Evolutionary conservation across 2,797 vertebrate species (phyloP), one percentile per base, ranked within the genome.

Genomic region (Pyrocephalus nanus): DNA sequence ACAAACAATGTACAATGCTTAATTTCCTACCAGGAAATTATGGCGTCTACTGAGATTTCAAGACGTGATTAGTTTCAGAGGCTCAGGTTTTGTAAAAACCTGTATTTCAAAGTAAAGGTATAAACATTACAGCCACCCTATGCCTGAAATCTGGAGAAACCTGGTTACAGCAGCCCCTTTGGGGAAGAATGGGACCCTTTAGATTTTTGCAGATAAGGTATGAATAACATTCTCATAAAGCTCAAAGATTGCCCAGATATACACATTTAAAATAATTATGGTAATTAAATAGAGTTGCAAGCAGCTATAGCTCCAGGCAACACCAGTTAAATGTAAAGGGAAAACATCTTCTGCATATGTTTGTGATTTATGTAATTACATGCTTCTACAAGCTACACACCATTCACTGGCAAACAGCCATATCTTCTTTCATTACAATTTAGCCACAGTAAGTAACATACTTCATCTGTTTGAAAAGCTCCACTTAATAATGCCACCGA

Each of bases 281-380:
- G 95, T 97, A 96, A 97, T 97, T 97, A 97, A 97, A 96, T 97
- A 74, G 94, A 96, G 92, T 90, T 97, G 92, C 95, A 96, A 96
- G 96, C 95, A 96, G 95, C 94, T 93, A 95, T 96, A 94, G 95
- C 97, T 96, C 88, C 90, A 95, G 96, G 97, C 96, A 96, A 94
- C 95, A 88, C 65, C 86, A 97, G 94, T 92, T 92, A 96, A 95
- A 96, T 43, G 93, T 88, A 94, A 94, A 97, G 95, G 94, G 95
- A 97, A 97, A 97, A 96, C 96, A 97, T 95, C 95, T 97, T 96
- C 93, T 93, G 96, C 96, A 96, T 95, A 92, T 97, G 96, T 97
- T 97, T 96, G 96, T 97, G 96, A 97, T 97, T 97, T 96, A 97
- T 96, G 96, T 95, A 96, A 94, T 96, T 96, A 96, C 92, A 96